Base-by-base conservation (phyloP, 2,113 vertebrate species). In the Shinisaurus crocodilurus region DNA sequence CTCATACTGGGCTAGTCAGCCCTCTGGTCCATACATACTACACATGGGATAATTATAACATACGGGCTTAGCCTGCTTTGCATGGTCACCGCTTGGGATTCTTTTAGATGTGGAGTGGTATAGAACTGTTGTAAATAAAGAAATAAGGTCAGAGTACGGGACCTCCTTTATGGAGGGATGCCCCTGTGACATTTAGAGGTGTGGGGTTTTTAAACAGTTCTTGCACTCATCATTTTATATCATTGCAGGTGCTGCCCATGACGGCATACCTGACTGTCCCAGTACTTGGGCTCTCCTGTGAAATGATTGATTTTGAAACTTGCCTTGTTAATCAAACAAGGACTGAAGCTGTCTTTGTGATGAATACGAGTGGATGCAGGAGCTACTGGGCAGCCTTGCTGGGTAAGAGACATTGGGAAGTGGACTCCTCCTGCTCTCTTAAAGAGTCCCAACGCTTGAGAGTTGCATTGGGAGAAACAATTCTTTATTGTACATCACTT, bases 321-420 rank as follows among this genome's bases (percentile, higher is more conserved):
- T 99, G 98, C 94, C 97, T 97, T 5, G 97, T 98, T 82, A 97
- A 96, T 15, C 95, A 98, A 86, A 95, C 70, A 15, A 94, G 90
- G 91, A 95, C 92, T 25, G 95, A 92, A 94, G 97, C 98, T 1
- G 93, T 99, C 34, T 95, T 92, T 60, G 95, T 99, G 29, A 91
- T 90, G 72, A 98, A 98, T 95, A 93, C 89, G 75, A 98, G 98
- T 0, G 3, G 95, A 74, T 98, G 97, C 70, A 94, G 89, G 81
- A 98, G 98, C 54, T 97, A 94, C 96, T 99, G 99, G 99, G 94
- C 95, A 0, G 96, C 97, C 89, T 7, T 96, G 25, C 95, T 97
- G 90, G 97, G 99, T 99, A 97, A 85, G 82, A 69, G 43, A 32
- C 67, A 67, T 20, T 9, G 54, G 23, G 5, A 29, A 5, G 25